Evolutionary conservation across 2,113 vertebrate species (phyloP), one percentile per base, ranked within the genome.

Genomic region (Tyrannus savana): DNA sequence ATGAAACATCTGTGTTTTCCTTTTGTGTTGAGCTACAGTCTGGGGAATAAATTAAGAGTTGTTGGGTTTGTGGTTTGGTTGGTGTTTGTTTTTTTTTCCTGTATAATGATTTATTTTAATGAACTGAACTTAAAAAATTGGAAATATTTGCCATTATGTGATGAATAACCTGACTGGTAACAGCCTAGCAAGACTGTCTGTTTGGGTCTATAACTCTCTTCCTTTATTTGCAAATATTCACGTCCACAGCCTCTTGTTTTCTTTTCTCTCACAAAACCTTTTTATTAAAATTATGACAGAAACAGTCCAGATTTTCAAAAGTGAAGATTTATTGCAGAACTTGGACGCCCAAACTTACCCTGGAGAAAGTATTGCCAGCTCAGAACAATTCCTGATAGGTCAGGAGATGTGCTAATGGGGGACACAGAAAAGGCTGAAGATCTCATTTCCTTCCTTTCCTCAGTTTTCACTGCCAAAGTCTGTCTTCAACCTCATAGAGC

Each of bases 1-100:
- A 84, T 75, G 66, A 96, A 96, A 91, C 87, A 93, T 91, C 80
- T 93, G 87, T 91, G 87, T 89, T 93, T 89, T 93, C 77, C 84
- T 94, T 94, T 39, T 84, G 46, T 87, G 21, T 78, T 89, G 60
- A 89, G 47, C 67, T 93, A 41, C 81, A 87, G 81, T 76, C 90
- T 88, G 76, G 82, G n/a, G 52, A 96, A 85, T 90, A 80, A 91
- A 87, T 93, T 87, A 93, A 23, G 47, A 72, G 39, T 28, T 77
- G 41, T 64, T 82, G 4, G 19, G 19, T 44, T 88, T 82, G 44
- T 30, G 3, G 3, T 24, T 23, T 23, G 42, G 16, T 18, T 2
- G 5, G 39, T 12, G 39, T 39, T 39, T 39, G 10, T 50, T 15
- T 42, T 72, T 81, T 88, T 74, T 33, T 18, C 23, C 23, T 79